These are phyloP conservation scores for Mystacornis crossleyi DNA, from an alignment of 2,113 vertebrate genomes.

Conservation along the genomic window DNA sequence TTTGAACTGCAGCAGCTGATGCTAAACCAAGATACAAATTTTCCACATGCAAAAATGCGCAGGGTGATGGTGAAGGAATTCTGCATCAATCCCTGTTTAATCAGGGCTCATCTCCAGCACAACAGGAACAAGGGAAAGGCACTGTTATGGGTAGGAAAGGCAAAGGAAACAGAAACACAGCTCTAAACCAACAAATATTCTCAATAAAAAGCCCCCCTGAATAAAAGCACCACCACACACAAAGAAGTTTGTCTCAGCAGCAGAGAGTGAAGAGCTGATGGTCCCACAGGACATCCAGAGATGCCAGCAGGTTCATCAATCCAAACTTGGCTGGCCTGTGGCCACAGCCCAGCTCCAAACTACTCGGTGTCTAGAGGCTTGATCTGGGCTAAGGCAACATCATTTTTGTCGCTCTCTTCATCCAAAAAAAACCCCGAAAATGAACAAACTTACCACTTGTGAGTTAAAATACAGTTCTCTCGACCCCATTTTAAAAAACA, in stretches of 20 bases:
- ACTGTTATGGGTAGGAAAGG: fast-evolving
- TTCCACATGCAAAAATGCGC: fast-evolving
- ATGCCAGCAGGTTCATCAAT: neutral
- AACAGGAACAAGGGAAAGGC: neutral
- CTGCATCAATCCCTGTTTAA: neutral
- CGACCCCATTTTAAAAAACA: neutral
- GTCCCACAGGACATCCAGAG: neutral
- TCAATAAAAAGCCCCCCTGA: neutral
- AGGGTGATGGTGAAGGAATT: neutral
- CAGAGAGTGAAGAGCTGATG: neutral
- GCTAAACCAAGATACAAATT: neutral
- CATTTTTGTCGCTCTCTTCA: neutral
- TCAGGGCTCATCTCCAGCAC: neutral
- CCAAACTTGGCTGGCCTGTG: fast-evolving
- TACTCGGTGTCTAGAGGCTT: neutral
- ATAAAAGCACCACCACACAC: neutral
- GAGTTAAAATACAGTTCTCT: neutral
- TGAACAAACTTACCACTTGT: neutral
- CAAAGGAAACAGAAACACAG: neutral
- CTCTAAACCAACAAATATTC: neutral
- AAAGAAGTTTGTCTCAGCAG: neutral
- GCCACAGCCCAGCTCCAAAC: neutral
- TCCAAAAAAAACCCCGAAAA: neutral
- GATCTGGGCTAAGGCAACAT: neutral
- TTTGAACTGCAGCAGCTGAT: neutral